Base-by-base conservation (phyloP, 2,888 invertebrate species). In the Carabus problematicus region DNA sequence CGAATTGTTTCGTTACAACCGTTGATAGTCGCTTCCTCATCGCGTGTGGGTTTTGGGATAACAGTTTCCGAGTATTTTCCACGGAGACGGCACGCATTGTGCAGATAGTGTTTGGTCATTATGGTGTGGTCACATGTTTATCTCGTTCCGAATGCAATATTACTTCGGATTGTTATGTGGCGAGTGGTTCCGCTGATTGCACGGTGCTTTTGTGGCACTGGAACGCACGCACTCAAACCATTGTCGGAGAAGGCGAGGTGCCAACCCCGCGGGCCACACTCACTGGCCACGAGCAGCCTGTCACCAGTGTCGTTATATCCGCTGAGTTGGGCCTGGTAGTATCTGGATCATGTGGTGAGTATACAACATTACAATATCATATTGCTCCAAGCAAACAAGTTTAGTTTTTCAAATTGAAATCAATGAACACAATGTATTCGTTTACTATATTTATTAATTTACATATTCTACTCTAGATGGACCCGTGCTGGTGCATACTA, bases 31-130 rank as follows among this genome's bases (percentile, higher is more conserved):
- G 95, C 73, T 97, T 96, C 84, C 88, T 99, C 74, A 93, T 99
- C 73, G 97, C 98, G 0, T 97, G 97, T 79, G 99, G 99, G 64
- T 99, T 98, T 84, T 98, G 98, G 95, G 99, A 99, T 82, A 98
- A 98, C 83, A 97, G 97, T 83, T 99, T 99, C 85, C 85, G 99
- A 7, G 96, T 99, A 14, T 98, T 98, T 83, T 94, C 94, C 56
- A 95, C 98, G 0, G 99, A 99, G 79, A 94, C 95, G 70, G 98
- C 97, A 0, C 95, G 97, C 86, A 97, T 98, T 78, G 93, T 96
- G 54, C 99, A 99, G 84, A 98, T 98, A 75, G 91, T 99, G 64
- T 99, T 97, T 84, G 99, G 98, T 0, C 99, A 99, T 84, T 98
- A 97, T 83, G 98, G 98, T 72, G 96, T 99, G 64, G 99, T 99